Evolutionary conservation across 1,140 invertebrate genomes (phyloP), one percentile per base, ranked within the genome.

Genomic region (Thalassaphorura encarpata): DNA sequence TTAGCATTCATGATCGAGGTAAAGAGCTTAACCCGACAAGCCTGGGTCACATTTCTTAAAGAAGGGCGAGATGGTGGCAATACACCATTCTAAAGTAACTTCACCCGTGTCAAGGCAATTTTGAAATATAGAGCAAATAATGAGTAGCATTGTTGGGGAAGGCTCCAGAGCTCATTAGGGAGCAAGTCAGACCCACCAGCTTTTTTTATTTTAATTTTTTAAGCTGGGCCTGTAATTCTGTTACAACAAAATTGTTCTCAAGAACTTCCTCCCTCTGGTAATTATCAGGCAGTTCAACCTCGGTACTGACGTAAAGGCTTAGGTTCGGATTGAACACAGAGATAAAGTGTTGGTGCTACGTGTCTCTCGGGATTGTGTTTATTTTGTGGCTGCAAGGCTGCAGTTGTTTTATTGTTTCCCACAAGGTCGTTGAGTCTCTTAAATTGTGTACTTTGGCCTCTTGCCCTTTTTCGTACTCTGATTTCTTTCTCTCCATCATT

Each of bases 11-110:
- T 28, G 1, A 68, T 50, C 1, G 33, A 41, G 3, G 61, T 59
- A 31, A 64, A 64, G 1, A 67, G 23, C 60, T 68, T 67, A 2
- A 50, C 11, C 24, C 6, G 47, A n/a, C 18, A 42, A 15, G 23
- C 29, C 39, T 8, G 0, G 3, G 21, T 50, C 47, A 11, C 47
- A 39, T 51, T 60, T 60, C 27, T 60, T 54, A 28, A 28, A 54
- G 2, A 60, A 29, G 8, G 57, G 57, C 6, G 21, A 18, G 2
- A 60, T 39, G 1, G 48, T 42, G 21, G 46, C 31, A 43, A 43
- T 42, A 2, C 27, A 16, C 57, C 52, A 49, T n/a, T 53, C 2
- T 18, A 2, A 4, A 6, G 43, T 52, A 16, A 55, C n/a, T 24
- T 50, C 4, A 18, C 39, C 47, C 2, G 28, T 11, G 18, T 4